These are phyloP conservation scores for Todus mexicanus DNA, from an alignment of 2,797 vertebrate species.

Conservation along the genomic window DNA sequence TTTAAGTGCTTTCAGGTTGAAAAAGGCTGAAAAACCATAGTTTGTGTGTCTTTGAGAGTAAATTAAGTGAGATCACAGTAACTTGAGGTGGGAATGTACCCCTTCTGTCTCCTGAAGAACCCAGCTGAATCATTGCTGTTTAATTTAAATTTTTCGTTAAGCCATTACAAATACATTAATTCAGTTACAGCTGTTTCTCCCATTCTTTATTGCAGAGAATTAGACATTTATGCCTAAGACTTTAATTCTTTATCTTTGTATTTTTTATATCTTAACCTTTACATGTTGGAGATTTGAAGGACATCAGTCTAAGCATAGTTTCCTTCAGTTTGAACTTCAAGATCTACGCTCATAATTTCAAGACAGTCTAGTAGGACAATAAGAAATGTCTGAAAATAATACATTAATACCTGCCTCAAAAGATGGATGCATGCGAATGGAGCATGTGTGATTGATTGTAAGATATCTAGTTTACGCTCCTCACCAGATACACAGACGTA, in stretches of 20 bases:
- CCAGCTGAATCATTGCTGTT: neutral
- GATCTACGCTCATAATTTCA: neutral
- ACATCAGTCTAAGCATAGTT: neutral
- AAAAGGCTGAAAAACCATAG: neutral
- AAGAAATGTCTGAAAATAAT: neutral
- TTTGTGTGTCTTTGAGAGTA: neutral
- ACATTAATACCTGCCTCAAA: neutral
- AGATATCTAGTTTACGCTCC: neutral
- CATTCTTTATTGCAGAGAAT: neutral
- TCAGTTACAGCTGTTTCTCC: neutral
- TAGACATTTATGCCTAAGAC: neutral
- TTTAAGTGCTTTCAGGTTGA: neutral
- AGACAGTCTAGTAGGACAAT: neutral
- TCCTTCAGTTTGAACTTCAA: neutral
- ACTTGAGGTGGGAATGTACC: neutral
- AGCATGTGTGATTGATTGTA: no score
- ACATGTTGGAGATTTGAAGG: neutral
- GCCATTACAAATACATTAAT: neutral
- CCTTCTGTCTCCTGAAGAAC: neutral
- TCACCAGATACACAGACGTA: fast-evolving
- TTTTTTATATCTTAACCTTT: neutral
- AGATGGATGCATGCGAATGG: neutral
- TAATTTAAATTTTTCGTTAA: neutral
- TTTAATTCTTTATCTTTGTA: neutral
- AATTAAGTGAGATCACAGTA: neutral